These are phyloP conservation scores for Aspiorhynchus laticeps DNA, from an alignment of 2,113 vertebrate species.

Conservation along the genomic window DNA sequence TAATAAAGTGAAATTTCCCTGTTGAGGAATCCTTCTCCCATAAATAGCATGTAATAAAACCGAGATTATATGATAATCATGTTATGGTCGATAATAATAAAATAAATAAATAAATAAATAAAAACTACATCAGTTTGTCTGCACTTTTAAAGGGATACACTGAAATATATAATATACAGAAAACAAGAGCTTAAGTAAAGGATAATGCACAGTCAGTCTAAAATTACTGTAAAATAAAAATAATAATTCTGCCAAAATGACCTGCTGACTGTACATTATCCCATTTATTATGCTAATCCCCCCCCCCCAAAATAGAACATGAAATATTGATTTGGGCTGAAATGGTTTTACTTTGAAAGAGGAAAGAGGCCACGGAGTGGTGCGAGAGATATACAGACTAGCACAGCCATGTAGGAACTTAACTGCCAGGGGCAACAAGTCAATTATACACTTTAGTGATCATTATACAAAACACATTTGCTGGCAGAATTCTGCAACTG, in stretches of 20 bases:
- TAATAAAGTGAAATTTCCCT: not conserved
- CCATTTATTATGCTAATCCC: not conserved
- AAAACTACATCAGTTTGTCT: not conserved
- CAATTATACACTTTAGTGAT: not conserved
- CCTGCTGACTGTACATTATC: not conserved
- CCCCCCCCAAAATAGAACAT: not conserved
- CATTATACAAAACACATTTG: not conserved
- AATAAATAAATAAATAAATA: not conserved
- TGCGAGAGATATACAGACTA: not conserved
- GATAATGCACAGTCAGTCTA: not conserved
- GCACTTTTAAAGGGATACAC: not conserved
- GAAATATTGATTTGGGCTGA: not conserved
- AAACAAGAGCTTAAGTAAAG: not conserved
- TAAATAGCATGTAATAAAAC: not conserved
- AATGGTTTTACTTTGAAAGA: not conserved
- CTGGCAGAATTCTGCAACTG: not conserved
- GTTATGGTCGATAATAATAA: not conserved
- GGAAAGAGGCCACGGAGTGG: not conserved
- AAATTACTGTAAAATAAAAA: not conserved
- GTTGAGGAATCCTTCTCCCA: not conserved
- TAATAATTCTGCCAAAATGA: not conserved
- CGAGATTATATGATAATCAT: not conserved
- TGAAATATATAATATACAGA: not conserved
- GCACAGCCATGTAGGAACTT: not conserved
- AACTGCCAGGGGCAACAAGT: not conserved